phyloP scores from a whole-genome alignment of 2,113 vertebrate species.

The Peucedramus taeniatus region DNA sequence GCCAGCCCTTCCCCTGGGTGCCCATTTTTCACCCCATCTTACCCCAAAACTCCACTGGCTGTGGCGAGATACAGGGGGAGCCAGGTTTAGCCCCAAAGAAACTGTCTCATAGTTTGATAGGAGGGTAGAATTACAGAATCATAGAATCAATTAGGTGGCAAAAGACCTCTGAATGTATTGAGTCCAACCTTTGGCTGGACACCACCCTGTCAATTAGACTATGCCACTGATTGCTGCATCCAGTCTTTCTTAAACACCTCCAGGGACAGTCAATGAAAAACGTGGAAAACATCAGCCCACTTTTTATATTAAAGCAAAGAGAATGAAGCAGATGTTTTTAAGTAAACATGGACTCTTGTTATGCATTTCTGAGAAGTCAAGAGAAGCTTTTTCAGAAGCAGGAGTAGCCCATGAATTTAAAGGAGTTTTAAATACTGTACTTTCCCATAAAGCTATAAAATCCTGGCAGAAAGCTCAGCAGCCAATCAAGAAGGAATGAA shows the following conservation, averaged over 20 bases:
- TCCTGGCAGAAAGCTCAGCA: conserved; percentile 70
- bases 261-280: conserved; percentile 35
- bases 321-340: conserved; percentile 76
- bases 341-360: conserved; percentile 74
- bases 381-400: conserved; percentile 76
- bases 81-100: not conserved
- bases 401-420: conserved; percentile 74
- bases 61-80: not conserved
- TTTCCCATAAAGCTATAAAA: conserved; percentile 78
- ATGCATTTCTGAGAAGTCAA: conserved; percentile 69
- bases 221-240: not conserved
- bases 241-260: not conserved
- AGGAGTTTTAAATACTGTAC: conserved; percentile 74
- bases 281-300: conserved; percentile 65
- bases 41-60: not conserved
- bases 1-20: not conserved
- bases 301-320: conserved; percentile 69
- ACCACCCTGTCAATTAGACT: not conserved
- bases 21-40: not conserved
- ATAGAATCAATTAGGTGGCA: not conserved
- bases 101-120: conserved; percentile 48
- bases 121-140: not conserved
- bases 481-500: conserved; percentile 73
- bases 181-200: not conserved
- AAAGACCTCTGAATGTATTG: not conserved